Base-by-base conservation (phyloP, 2,888 invertebrate species). In the Ophonus ardosiacus region DNA sequence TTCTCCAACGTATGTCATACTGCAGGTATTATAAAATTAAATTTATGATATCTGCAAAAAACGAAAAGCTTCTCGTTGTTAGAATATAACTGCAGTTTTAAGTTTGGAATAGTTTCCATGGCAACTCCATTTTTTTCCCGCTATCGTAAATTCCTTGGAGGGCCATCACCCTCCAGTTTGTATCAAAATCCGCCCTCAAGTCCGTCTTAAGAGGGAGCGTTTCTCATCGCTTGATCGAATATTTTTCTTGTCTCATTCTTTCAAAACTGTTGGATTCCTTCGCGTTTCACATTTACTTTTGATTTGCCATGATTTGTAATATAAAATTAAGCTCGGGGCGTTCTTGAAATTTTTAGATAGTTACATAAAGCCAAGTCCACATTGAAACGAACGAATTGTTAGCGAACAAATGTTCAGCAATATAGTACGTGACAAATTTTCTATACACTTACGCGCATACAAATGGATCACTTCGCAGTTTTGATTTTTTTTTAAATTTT, bases 161-260 rank as follows among this genome's bases (percentile, higher is more conserved):
- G 63, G 21, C 63, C 18, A 21, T 63, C 59, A 59, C 15, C 17
- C 59, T 21, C 63, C 63, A 18, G 18, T 63, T 63, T 63, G 21
- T 13, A 63, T 24, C 63, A 63, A 5, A 59, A 21, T 21, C 63
- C 21, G 8, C 63, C 8, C 21, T 21, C 21, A 21, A 21, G 10
- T 18, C 4, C 24, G 24, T 13, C 24, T 63, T 63, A 63, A 18
- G 63, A 17, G 71, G 21, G 71, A 38, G 71, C 31, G 10, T 57
- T 38, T 82, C 82, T 71, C 82, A 71, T 57, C 57, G 82, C 74
- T 82, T 82, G 82, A 82, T 82, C 82, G 71, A 18, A 51, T 57
- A 68, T 68, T 81, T 81, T 81, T 21, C 68, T 81, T 81, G 65
- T 21, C 81, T 21, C 13, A 21, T 21, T 18, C 71, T 71, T 43